phyloP scores from a whole-genome alignment of 2,888 invertebrate genomes.

The Polylopha cassiicola region DNA sequence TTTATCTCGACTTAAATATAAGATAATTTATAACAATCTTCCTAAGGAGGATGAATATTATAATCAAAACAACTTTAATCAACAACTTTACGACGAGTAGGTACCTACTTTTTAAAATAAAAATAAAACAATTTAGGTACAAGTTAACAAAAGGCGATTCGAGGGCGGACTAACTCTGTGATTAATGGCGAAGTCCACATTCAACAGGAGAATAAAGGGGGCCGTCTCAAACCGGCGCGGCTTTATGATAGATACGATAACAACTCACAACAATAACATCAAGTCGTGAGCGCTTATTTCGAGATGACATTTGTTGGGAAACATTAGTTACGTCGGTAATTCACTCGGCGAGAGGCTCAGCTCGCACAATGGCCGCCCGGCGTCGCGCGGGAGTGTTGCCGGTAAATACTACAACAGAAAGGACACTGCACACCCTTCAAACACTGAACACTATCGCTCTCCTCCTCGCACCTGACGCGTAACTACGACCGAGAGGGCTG shows the following conservation, averaged over 20 bases:
- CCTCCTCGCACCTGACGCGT: conserved; percentile 12
- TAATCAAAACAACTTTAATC: too few species aligned
- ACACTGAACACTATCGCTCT: conserved; percentile 10
- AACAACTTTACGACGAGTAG: too few species aligned
- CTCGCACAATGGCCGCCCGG: conserved; percentile 47
- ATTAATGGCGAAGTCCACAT: conserved; percentile 29
- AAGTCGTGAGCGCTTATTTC: conserved; percentile 47
- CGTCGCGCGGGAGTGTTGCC: conserved; percentile 24
- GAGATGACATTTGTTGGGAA: conserved; percentile 53
- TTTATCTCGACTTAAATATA: too few species aligned
- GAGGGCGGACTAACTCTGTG: conserved; percentile 37
- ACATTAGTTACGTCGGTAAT: conserved; percentile 42
- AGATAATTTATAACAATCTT: too few species aligned
- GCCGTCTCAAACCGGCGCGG: conserved; percentile 42
- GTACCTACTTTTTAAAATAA: conserved; percentile 1
- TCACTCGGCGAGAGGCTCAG: conserved; percentile 52
- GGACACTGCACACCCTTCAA: conserved; percentile 8
- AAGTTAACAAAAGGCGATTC: conserved; percentile 2
- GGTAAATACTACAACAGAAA: conserved; percentile 14
- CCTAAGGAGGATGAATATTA: too few species aligned
- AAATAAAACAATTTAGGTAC: conserved; percentile 1
- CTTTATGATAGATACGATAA: conserved; percentile 45
- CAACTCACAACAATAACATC: conserved; percentile 57
- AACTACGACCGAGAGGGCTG: conserved; percentile 10
- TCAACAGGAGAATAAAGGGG: conserved; percentile 46